Percentiles rank a stretch among this genome's conserved stretches.
phyloP scores from a whole-genome alignment of 2,113 vertebrate species.

The Callithrix jacchus region DNA sequence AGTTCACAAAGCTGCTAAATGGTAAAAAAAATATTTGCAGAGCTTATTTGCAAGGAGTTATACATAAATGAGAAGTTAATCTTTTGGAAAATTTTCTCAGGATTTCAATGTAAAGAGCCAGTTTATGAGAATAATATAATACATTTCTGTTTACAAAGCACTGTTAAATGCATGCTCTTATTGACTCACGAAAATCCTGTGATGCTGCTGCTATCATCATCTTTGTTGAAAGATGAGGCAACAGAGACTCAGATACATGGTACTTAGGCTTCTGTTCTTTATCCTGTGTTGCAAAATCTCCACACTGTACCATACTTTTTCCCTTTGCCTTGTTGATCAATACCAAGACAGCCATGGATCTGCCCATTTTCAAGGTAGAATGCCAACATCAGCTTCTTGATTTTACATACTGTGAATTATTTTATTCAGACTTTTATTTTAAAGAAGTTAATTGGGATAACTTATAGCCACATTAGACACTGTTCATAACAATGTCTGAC shows the following conservation, averaged over 20 bases:
- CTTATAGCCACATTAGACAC: not conserved
- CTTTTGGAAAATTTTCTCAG: conserved; percentile 69
- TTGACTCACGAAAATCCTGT: not conserved
- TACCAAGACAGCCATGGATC: not conserved
- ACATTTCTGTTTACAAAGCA: conserved; percentile 33
- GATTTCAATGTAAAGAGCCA: conserved; percentile 44
- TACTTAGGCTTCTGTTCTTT: not conserved
- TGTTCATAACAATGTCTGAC: not conserved
- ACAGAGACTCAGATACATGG: not conserved
- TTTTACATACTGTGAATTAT: not conserved
- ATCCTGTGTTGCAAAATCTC: not conserved
- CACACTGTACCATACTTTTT: not conserved
- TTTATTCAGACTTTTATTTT: not conserved
- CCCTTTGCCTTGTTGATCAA: not conserved
- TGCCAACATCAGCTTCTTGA: not conserved
- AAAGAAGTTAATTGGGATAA: not conserved
- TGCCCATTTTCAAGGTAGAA: not conserved
- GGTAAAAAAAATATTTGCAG: conserved; percentile 64
- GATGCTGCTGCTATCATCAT: not conserved
- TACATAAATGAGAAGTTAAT: conserved; percentile 66
- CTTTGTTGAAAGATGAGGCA: not conserved
- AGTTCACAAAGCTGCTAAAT: conserved; percentile 62
- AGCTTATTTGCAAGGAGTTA: conserved; percentile 67
- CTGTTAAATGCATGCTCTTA: not conserved
- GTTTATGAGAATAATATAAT: conserved; percentile 45